Evolutionary conservation across 2,888 invertebrate species (phyloP), one percentile per base, ranked within the genome.

Genomic region (Aporophyla nigra): DNA sequence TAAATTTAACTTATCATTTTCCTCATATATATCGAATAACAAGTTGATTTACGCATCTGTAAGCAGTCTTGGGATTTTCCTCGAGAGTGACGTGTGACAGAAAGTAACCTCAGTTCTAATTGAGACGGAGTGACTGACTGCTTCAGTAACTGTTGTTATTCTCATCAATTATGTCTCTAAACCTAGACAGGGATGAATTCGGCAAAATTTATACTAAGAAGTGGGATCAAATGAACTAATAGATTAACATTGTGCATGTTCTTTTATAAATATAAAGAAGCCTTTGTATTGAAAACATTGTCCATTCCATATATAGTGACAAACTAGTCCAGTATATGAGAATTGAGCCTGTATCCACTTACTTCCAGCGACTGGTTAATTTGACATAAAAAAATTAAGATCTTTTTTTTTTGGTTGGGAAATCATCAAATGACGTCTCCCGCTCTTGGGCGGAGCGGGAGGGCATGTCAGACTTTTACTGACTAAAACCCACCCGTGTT

Each of bases 81-180:
- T 59, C 21, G 6, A n/a, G 49, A 62, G 16, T 61, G 61, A 51
- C 66, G 43, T 53, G 27, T n/a, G 66, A 33, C 79, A 46, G 67
- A 74, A 61, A 74, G 43, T 79, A 71, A 56, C 80, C 68, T 7
- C 61, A 56, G 53, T 7, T 4, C 63, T 82, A 80, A 82, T 82
- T 71, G 46, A 80, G 80, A 80, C 14, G 40, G 74, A 82, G 51
- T 74, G 71, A 74, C 53, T 56, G 16, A 33, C 65, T 54, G 33
- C 27, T 56, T 67, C 19, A 46, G 46, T 62, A 33, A 33, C 14
- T 63, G 24, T 75, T 16, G 56, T 43, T 56, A 16, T 61, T 10
- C 67, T 74, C 78, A 82, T 82, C 46, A 76, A 79, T 82, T 62
- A 78, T 75, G 43, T 43, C 33, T n/a, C 33, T 61, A 66, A 16